Percentiles rank a stretch among this genome's conserved stretches.
Evolutionary conservation across 2,888 invertebrate species (phyloP).

Genomic region (Tetragonisca angustula): DNA sequence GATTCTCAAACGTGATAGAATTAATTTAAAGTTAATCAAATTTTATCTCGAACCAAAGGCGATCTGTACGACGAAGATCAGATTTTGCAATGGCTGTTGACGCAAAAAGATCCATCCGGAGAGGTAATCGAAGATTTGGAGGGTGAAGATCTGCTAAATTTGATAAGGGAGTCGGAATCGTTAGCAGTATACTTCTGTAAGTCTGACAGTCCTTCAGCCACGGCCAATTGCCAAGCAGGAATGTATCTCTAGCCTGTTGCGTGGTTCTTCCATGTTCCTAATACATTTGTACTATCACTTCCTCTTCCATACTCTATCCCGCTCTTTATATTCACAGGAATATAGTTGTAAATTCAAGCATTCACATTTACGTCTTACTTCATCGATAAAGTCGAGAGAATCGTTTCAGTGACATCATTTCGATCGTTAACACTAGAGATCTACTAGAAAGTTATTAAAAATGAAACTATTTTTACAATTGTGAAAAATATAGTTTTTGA

Average conservation of each 20-base stretch:
- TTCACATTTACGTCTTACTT: not conserved
- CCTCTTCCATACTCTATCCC: not conserved
- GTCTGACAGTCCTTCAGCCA: conserved; percentile 83
- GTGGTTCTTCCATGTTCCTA: conserved; percentile 40
- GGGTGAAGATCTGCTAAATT: conserved; percentile 90
- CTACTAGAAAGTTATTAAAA: not conserved
- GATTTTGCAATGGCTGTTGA: conserved; percentile 94
- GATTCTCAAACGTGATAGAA: no score
- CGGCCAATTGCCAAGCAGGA: conserved; percentile 75
- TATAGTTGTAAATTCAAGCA: not conserved
- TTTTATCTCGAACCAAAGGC: conserved; percentile 84
- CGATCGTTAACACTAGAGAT: not conserved
- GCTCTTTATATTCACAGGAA: not conserved
- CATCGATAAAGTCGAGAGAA: not conserved
- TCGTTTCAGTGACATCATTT: not conserved
- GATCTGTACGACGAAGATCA: conserved; percentile 94
- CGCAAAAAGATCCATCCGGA: conserved; percentile 96
- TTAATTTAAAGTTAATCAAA: not conserved
- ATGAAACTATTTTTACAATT: not conserved
- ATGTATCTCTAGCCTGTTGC: conserved; percentile 77
- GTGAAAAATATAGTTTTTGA: not conserved
- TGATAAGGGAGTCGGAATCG: conserved; percentile 92
- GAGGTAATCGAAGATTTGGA: conserved; percentile 95
- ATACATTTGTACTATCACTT: conserved; percentile 27
- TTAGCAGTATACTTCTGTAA: conserved; percentile 97